phyloP scores from a whole-genome alignment of 1,140 invertebrate genomes.

The Aphelenchoides fujianensis region DNA sequence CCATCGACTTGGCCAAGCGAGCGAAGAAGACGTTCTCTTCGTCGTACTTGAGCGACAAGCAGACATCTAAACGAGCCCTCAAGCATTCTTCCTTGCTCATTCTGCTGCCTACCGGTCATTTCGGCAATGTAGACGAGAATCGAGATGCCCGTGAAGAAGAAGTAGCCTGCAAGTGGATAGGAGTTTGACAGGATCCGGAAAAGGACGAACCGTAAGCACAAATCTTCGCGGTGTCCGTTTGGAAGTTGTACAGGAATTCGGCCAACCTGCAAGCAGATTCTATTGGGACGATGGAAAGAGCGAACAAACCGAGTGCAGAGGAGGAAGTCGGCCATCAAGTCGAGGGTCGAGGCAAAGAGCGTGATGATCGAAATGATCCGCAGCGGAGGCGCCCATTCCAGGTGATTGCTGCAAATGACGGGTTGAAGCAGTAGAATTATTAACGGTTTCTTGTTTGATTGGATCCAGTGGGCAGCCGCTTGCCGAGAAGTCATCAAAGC shows the following conservation, averaged over 20 bases:
- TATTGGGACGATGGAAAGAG: too few relatives aligned
- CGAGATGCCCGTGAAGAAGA: conserved; percentile 59
- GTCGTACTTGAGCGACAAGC: conserved; percentile 58
- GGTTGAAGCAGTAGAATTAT: too few relatives aligned
- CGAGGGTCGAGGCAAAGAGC: conserved; percentile 58
- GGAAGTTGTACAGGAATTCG: conserved; percentile 59
- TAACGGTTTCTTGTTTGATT: too few relatives aligned
- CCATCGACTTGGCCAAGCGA: conserved; percentile 57
- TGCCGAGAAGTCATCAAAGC: too few relatives aligned
- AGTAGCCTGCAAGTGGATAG: too few relatives aligned
- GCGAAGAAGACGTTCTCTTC: conserved; percentile 61
- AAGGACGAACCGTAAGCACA: conserved; percentile 60
- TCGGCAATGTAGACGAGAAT: conserved; percentile 56
- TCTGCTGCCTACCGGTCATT: too few relatives aligned
- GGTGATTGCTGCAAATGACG: background rate
- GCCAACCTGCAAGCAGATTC: conserved; percentile 41
- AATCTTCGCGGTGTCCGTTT: conserved; percentile 48
- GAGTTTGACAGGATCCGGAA: too few relatives aligned
- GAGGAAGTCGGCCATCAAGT: conserved; percentile 59
- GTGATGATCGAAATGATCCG: conserved; percentile 59
- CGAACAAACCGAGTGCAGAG: conserved; percentile 42
- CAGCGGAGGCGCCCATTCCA: conserved; percentile 48
- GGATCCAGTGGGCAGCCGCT: too few relatives aligned
- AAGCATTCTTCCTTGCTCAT: too few relatives aligned
- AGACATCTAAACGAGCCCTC: too few relatives aligned